phyloP scores from a whole-genome alignment of 2,888 invertebrate genomes.

The Mechanitis mazaeus region DNA sequence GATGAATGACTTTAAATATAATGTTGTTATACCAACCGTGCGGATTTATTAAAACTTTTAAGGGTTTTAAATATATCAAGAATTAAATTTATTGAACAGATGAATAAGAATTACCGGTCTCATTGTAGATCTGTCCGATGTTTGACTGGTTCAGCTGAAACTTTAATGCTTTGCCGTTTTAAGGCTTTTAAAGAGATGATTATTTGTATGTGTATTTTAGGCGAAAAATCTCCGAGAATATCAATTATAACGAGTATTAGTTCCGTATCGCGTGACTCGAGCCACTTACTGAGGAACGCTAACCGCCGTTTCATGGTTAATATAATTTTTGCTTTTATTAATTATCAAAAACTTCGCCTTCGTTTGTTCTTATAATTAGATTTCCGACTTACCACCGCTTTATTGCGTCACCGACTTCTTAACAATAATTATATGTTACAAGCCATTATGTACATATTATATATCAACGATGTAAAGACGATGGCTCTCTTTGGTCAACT shows the following conservation, averaged over 20 bases:
- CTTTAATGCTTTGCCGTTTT: too few species aligned
- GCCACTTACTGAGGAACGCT: constrained; percentile 26
- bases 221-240: not conserved
- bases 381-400: constrained; percentile 32
- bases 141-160: too few species aligned
- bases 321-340: constrained; percentile 35
- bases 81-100: too few species aligned
- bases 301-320: constrained; percentile 26
- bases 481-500: too few species aligned
- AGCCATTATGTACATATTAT: too few species aligned
- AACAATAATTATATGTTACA: not conserved
- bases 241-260: not conserved
- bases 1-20: not conserved
- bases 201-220: not conserved
- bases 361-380: constrained; percentile 37
- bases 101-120: too few species aligned
- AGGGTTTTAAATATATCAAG: too few species aligned
- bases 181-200: too few species aligned
- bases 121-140: too few species aligned
- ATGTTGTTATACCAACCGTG: not conserved
- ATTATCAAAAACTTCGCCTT: constrained; percentile 36
- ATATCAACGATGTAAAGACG: too few species aligned
- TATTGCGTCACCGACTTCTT: not conserved
- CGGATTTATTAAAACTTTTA: too few species aligned
- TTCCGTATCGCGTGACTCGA: constrained; percentile 28